These are phyloP conservation scores for Martes martes DNA, from an alignment of 2,113 vertebrate genomes.

Conservation along the genomic window DNA sequence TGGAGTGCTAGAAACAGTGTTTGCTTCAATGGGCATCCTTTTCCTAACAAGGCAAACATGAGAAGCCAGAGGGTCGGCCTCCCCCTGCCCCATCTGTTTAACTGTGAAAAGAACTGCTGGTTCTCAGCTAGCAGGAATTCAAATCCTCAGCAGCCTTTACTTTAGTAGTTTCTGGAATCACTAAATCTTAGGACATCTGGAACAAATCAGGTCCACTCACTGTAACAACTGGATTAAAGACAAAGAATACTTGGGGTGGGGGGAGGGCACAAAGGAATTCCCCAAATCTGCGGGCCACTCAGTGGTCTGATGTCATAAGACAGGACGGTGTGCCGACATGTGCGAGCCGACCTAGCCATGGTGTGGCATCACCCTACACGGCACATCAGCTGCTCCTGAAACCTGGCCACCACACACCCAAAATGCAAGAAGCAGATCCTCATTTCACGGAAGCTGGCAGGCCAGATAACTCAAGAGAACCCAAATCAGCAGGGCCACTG, in stretches of 20 bases:
- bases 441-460: neutral
- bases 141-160: conserved; percentile 57
- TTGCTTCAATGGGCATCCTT: neutral
- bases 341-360: neutral
- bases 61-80: neutral
- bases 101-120: conserved; percentile 31
- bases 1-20: neutral
- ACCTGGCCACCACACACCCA: neutral
- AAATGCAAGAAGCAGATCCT: neutral
- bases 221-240: conserved; percentile 71
- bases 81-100: neutral
- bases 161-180: conserved; percentile 67
- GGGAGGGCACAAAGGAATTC: conserved; percentile 47
- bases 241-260: conserved; percentile 35
- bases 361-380: neutral
- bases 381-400: neutral
- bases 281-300: conserved; percentile 9
- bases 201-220: conserved; percentile 74
- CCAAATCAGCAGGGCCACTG: neutral
- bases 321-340: neutral
- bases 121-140: conserved; percentile 53
- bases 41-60: neutral
- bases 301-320: neutral
- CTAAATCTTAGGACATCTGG: conserved; percentile 75
- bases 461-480: neutral